A percentile compares a stretch with the other conserved stretches of the same genome.
Evolutionary conservation across 2,113 vertebrate species (phyloP).

Genomic region (Vanacampus margaritifer): DNA sequence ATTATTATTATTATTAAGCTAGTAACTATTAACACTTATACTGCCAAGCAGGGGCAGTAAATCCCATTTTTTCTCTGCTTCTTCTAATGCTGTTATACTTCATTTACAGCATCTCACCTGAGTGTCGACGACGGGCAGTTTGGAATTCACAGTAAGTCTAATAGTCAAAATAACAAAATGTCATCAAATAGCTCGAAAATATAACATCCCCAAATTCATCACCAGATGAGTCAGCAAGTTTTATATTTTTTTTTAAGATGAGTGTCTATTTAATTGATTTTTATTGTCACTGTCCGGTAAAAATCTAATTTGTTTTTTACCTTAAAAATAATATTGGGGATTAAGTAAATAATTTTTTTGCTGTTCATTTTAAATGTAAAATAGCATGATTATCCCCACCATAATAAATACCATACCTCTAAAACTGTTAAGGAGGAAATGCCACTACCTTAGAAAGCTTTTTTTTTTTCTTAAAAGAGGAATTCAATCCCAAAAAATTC

Average conservation of each 20-base stretch:
- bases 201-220: background rate
- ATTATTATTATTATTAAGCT: background rate
- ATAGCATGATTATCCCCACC: no score
- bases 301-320: background rate
- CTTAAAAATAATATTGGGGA: background rate
- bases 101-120: conserved; percentile 75
- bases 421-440: no score
- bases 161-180: conserved; percentile 1
- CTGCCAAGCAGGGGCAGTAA: no score
- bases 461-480: no score
- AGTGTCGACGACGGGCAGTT: conserved; percentile 84
- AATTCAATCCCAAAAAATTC: no score
- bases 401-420: no score
- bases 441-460: no score
- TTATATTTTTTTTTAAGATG: no score
- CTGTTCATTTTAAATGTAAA: no score
- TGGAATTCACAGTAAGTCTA: conserved; percentile 87
- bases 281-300: background rate
- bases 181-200: no score
- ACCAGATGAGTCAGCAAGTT: no score
- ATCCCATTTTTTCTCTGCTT: no score
- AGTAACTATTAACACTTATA: background rate
- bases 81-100: conserved; percentile 46
- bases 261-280: background rate
- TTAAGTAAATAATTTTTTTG: background rate